Conservation (phyloP, 2,113 vertebrate species). For the Gobiocypris rarus region DNA sequence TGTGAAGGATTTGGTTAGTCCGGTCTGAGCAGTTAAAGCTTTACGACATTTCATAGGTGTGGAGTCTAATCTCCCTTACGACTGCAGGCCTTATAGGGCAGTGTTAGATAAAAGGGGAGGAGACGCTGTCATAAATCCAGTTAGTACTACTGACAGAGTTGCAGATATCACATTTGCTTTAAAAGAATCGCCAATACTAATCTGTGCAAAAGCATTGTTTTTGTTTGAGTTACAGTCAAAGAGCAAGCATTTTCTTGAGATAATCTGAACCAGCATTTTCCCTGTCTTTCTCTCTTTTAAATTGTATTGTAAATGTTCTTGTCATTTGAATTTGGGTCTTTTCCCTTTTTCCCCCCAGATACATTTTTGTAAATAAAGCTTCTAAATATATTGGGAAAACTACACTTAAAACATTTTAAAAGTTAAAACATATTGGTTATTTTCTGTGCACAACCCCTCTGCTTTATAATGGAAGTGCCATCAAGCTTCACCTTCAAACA, state of each 20-base stretch:
- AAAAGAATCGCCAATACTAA: background rate
- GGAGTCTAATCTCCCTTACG: background rate
- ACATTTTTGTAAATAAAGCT: too few relatives aligned
- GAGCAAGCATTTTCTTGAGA: background rate
- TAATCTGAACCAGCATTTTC: background rate
- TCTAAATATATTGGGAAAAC: background rate
- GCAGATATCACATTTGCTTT: background rate
- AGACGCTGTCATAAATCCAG: conserved; percentile 4
- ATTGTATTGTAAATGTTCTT: background rate
- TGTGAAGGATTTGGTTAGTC: background rate
- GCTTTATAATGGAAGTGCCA: background rate
- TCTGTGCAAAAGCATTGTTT: background rate
- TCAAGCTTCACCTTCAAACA: background rate
- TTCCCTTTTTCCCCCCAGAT: background rate
- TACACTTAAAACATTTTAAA: background rate
- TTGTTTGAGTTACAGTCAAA: too few relatives aligned
- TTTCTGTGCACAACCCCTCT: background rate
- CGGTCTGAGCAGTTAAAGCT: background rate
- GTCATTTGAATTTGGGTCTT: background rate
- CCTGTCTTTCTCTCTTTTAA: background rate
- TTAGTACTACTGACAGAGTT: background rate
- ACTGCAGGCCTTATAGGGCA: background rate
- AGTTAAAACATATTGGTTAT: background rate
- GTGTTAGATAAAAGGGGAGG: background rate
- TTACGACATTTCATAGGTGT: conserved; percentile 7